Evolutionary conservation across 2,888 invertebrate genomes (phyloP).

Genomic region (Drosophila subsilvestris): DNA sequence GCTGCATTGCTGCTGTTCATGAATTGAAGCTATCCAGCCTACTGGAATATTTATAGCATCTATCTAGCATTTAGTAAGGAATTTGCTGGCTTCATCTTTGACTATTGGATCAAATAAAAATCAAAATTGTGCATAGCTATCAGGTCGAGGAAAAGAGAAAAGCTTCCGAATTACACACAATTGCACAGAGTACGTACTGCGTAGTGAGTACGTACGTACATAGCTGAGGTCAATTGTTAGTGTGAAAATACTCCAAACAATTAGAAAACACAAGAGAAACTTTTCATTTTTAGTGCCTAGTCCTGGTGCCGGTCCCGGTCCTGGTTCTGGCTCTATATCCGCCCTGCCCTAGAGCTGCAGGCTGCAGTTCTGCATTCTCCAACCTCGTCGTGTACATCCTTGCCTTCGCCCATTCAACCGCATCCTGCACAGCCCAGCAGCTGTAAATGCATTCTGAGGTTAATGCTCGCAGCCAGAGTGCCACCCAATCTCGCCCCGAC

Average conservation of each 20-base stretch:
- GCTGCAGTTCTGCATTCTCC: slow-evolving; percentile 17
- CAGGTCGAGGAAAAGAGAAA: slow-evolving; percentile 15
- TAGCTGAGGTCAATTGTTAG: slow-evolving; percentile 75
- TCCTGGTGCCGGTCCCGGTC: background rate
- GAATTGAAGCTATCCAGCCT: too few species aligned
- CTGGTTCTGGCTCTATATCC: too few species aligned
- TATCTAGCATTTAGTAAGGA: too few species aligned
- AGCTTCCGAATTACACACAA: slow-evolving; percentile 56
- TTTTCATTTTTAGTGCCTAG: slow-evolving; percentile 69
- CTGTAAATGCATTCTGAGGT: slow-evolving; percentile 73
- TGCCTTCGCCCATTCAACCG: slow-evolving; percentile 23
- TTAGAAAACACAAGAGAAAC: slow-evolving; percentile 74
- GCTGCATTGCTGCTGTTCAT: too few species aligned
- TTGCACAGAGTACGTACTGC: too few species aligned
- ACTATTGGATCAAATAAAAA: background rate
- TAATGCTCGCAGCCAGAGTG: slow-evolving; percentile 62
- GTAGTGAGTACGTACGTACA: slow-evolving; percentile 38
- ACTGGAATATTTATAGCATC: too few species aligned
- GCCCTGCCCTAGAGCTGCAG: slow-evolving; percentile 34
- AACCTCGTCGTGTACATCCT: background rate
- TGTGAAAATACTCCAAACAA: slow-evolving; percentile 74
- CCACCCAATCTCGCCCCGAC: slow-evolving; percentile 19
- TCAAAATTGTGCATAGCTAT: background rate
- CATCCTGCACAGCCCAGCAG: slow-evolving; percentile 17
- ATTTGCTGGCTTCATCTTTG: too few species aligned